Base-by-base conservation (phyloP, 1,140 invertebrate species). In the Pseudomyrmex pallidus region DNA sequence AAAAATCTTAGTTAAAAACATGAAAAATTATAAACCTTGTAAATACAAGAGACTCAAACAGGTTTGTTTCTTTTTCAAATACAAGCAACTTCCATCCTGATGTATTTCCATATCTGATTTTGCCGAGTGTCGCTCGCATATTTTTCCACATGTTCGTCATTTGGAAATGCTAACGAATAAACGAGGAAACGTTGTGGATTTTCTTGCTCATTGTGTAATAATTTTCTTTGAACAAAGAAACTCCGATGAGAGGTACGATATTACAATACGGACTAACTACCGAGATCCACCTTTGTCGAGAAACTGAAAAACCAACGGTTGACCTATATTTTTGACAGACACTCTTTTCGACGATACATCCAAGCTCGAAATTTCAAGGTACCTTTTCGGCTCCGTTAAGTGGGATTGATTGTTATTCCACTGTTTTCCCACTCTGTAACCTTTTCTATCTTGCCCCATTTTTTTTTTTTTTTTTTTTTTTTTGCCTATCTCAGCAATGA, bases 251-350 rank as follows among this genome's bases (percentile, higher is more conserved):
- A 59, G 44, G 64, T 10, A 50, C 46, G 52, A 17, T 8, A 64
- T 8, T 64, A 15, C 59, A 63, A 74, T 74, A 25, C 15, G 17
- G 17, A 57, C 8, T 57, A 35, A n/a, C 52, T 15, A 50, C 20
- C 61, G 66, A n/a, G 44, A 80, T 80, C 70, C 64, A 25, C 64
- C 15, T 78, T 52, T n/a, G 54, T 50, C 12, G 44, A 70, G 66
- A 35, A 35, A 72, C 72, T 72, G 76, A 80, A 80, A 61, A 35
- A 35, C 54, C 22, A 2, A 72, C 20, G 54, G 66, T 57, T 46
- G 64, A 78, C 76, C 76, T 80, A 80, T 8, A 80, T 80, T 80
- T 72, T 35, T 70, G 54, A 59, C 59, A 72, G 76, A 59, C 66
- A 72, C 48, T 54, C 9, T 67, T 77, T 67, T 77, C 76, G 10